Base-by-base conservation (phyloP, 1,140 invertebrate genomes). In the Camponotus pennsylvanicus region DNA sequence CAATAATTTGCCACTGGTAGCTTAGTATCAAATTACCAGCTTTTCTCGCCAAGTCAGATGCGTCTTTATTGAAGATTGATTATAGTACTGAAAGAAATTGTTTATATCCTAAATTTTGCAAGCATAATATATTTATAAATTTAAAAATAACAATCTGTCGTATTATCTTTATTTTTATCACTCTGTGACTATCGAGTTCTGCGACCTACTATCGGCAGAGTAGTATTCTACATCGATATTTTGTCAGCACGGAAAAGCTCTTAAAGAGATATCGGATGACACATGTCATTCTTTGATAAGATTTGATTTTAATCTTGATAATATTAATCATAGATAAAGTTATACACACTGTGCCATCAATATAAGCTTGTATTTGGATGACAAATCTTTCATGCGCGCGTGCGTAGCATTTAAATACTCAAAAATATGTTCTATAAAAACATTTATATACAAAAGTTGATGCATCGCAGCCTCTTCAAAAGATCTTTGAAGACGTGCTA, bases 11-110 rank as follows among this genome's bases (percentile, higher is more conserved):
- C 49, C 45, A 80, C 78, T 71, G 37, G 57, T 32, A 71, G 66
- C 52, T 71, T 57, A 40, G 66, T 70, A 80, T 80, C 78, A 13
- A 27, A 57, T 80, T 80, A 80, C 78, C n/a, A 8, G 49, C 15
- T 71, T 57, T 71, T 71, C 78, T 71, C 37, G 66, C 78, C 66
- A 80, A 71, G 49, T 40, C 34, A 8, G 15, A 70, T 37, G 37
- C 18, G 32, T 73, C 67, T 73, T 15, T 80, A 40, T 42, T 34
- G 37, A 55, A 82, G 66, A 82, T 45, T 82, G 67, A 61, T 82
- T 13, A 42, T 42, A 11, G 7, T 18, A 27, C 3, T 21, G 6
- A 57, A 59, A 40, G 15, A 69, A 80, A 49, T 42, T 2, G 15
- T 37, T 69, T 7, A 13, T 69, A 37, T 42, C 18, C 3, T 37